A percentile compares a stretch with the other conserved stretches of the same genome.
phyloP scores from a whole-genome alignment of 2,888 invertebrate genomes.

The Gymnoscelis rufifasciata region DNA sequence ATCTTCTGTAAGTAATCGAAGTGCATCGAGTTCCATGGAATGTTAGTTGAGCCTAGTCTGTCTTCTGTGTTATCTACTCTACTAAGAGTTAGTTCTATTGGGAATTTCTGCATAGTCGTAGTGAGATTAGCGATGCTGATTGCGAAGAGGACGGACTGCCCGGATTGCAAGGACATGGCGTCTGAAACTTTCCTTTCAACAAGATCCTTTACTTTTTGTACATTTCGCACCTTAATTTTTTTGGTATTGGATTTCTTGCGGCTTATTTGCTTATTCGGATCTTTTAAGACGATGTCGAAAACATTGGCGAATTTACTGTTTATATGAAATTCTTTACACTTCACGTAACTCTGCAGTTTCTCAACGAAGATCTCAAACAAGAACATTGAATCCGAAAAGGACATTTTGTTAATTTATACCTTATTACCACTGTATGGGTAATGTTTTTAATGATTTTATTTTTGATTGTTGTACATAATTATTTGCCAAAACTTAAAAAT shows the following conservation, averaged over 20 bases:
- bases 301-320: slow-evolving; percentile 53
- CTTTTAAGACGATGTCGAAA: slow-evolving; percentile 49
- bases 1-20: slow-evolving; percentile 47
- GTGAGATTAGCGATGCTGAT: slow-evolving; percentile 40
- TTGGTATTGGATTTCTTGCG: slow-evolving; percentile 33
- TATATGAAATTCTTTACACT: slow-evolving; percentile 46
- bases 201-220: slow-evolving; percentile 19
- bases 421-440: background rate
- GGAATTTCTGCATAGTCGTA: slow-evolving; percentile 48
- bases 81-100: slow-evolving; percentile 52
- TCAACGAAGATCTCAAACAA: slow-evolving; percentile 57
- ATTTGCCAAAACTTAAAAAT: slow-evolving; percentile 18
- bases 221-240: slow-evolving; percentile 29
- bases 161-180: slow-evolving; percentile 27
- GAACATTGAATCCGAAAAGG: slow-evolving; percentile 60
- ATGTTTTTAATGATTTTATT: background rate
- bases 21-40: slow-evolving; percentile 50
- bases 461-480: background rate
- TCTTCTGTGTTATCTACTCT: slow-evolving; percentile 35
- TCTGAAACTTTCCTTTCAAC: slow-evolving; percentile 24
- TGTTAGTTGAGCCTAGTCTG: slow-evolving; percentile 45
- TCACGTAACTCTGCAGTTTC: slow-evolving; percentile 44
- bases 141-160: slow-evolving; percentile 42
- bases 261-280: slow-evolving; percentile 38
- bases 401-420: slow-evolving; percentile 40